Evolutionary conservation across 2,113 vertebrate genomes (phyloP).

Genomic region (Dipodomys spectabilis): DNA sequence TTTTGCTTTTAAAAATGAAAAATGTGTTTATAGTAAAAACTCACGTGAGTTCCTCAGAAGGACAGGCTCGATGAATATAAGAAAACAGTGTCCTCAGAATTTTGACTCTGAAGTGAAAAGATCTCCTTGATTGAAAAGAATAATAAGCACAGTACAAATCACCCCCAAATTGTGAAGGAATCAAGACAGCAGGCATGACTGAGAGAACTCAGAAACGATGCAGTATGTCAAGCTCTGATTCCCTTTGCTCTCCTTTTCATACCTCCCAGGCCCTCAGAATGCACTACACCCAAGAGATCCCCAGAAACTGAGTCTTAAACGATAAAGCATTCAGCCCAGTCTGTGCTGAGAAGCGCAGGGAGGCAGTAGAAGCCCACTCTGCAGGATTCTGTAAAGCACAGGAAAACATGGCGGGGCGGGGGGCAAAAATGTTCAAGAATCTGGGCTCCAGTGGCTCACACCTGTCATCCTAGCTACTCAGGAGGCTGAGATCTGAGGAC

Average conservation of each 20-base stretch:
- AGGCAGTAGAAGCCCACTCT: too few species aligned
- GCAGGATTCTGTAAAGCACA: neutral
- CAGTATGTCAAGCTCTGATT: neutral
- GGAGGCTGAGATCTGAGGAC: too few species aligned
- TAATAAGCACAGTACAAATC: neutral
- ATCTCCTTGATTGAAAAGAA: neutral
- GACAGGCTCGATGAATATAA: neutral
- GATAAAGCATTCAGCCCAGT: neutral
- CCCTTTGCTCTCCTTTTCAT: neutral
- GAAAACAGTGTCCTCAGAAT: neutral
- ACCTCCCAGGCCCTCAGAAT: neutral
- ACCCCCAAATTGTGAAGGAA: neutral
- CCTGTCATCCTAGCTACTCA: too few species aligned
- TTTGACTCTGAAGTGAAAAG: slow-evolving; percentile 15
- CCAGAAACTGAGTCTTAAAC: neutral
- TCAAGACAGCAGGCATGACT: neutral
- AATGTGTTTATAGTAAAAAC: neutral
- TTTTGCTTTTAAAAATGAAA: slow-evolving; percentile 20
- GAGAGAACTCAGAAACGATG: neutral
- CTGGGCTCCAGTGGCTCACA: neutral
- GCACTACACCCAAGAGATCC: neutral
- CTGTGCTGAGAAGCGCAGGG: too few species aligned
- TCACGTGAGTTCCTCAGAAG: neutral
- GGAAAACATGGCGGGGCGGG: neutral
- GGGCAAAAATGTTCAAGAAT: neutral